Evolutionary conservation across 2,888 invertebrate genomes (phyloP), one percentile per base, ranked within the genome.

Genomic region (Perizoma flavofasciatum): DNA sequence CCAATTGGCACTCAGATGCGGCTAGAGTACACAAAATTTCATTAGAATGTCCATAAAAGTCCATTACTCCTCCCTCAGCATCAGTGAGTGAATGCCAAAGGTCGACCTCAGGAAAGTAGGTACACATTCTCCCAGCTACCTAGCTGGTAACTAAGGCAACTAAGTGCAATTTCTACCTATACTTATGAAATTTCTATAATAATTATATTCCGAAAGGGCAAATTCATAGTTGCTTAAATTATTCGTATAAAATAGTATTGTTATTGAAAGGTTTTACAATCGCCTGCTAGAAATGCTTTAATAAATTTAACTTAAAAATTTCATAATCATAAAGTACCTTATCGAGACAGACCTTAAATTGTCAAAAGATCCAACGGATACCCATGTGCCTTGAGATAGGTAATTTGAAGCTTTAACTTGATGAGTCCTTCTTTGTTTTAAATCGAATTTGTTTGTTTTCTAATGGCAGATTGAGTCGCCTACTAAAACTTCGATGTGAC

Each of bases 1-100:
- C 71, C 77, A 75, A 81, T 80, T 76, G 77, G 71, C 77, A 76
- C 79, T 82, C 76, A 73, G 72, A 73, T 68, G 70, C 63, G 75
- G 66, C 67, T 66, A 63, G 68, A 74, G 73, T 72, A 79, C 71
- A 78, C 79, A 82, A 78, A 82, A 63, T 50, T 56, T 59, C 46
- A 59, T 63, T 63, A 59, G 43, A 50, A 50, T 32, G 41, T 49
- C 35, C 53, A 59, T 52, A 59, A 63, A 59, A 63, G 52, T 56
- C 55, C 56, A 63, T 63, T 59, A 63, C 50, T 45, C 66, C 67
- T 56, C 71, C 66, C 67, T 56, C 71, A 71, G 67, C 72, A 72
- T 72, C 71, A 57, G 54, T 63, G 64, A 62, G 75, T 68, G 72
- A 82, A 85, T 78, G 75, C 69, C 74, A 81, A 79, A 81, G 83